Percentiles rank a stretch among this genome's conserved stretches.
These are phyloP conservation scores for Parazoanthus swiftii DNA, from an alignment of 92 coral and sea anemone genomes.

Conservation along the genomic window DNA sequence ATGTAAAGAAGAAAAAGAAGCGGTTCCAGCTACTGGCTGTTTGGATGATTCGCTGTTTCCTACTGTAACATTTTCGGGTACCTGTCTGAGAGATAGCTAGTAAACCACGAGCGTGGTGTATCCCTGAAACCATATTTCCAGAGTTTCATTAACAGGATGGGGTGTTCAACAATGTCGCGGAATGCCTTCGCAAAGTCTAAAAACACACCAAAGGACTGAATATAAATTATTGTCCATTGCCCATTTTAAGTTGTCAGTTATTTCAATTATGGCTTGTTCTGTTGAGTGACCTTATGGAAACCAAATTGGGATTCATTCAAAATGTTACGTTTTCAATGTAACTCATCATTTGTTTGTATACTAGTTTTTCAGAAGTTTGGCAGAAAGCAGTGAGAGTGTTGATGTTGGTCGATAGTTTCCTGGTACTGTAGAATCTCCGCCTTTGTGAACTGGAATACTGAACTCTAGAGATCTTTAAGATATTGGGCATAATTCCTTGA, in stretches of 20 bases:
- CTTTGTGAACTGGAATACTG: background rate
- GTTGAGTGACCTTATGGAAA: too few species aligned
- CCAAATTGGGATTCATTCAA: too few species aligned
- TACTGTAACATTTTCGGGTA: conserved; percentile 8
- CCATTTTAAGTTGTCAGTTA: too few species aligned
- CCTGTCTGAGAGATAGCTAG: conserved; percentile 16
- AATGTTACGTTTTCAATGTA: background rate
- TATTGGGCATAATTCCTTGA: conserved; percentile 25
- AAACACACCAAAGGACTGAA: conserved; percentile 26
- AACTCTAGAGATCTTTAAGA: background rate
- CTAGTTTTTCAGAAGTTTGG: background rate
- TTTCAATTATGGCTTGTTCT: too few species aligned
- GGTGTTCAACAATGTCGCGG: conserved; percentile 18
- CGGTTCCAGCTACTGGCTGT: too few species aligned
- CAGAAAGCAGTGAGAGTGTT: background rate
- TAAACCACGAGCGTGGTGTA: conserved; percentile 17
- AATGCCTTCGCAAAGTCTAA: conserved; percentile 36
- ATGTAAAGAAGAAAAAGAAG: too few species aligned
- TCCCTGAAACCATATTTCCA: conserved; percentile 28
- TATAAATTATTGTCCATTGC: too few species aligned
- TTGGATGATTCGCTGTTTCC: too few species aligned
- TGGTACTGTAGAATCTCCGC: conserved; percentile 3
- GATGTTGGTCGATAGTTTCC: background rate
- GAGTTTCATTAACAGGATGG: conserved; percentile 27
- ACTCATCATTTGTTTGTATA: background rate